phyloP scores from a whole-genome alignment of 2,888 invertebrate species.

The Scaptomyza reducta region DNA sequence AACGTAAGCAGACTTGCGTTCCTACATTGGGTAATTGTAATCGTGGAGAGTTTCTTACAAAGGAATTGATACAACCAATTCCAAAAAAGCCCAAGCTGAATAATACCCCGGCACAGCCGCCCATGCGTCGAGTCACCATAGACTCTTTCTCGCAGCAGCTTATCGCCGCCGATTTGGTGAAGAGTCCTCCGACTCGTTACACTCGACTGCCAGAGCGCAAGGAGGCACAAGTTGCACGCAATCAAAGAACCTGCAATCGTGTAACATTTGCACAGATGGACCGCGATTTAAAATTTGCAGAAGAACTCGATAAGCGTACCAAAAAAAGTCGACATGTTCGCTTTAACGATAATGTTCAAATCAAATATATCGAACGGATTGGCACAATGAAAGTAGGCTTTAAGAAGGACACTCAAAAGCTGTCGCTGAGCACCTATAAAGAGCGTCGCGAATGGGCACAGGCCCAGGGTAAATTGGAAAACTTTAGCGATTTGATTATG shows the following conservation, averaged over 20 bases:
- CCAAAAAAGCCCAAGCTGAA: conserved; percentile 46
- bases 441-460: conserved; percentile 67
- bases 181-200: not conserved
- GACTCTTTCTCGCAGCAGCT: conserved; percentile 58
- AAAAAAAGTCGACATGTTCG: conserved; percentile 67
- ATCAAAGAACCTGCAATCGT: conserved; percentile 45
- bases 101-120: not conserved
- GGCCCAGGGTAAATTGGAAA: conserved; percentile 51
- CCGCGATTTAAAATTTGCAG: conserved; percentile 49
- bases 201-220: conserved; percentile 48
- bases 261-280: conserved; percentile 79
- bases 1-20: conserved; percentile 50
- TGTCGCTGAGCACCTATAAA: conserved; percentile 51
- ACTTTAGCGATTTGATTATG: conserved; percentile 85
- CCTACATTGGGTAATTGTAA: conserved; percentile 85
- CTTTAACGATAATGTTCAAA: conserved; percentile 65
- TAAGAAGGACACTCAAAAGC: conserved; percentile 47
- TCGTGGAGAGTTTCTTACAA: conserved; percentile 86
- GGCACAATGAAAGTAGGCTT: conserved; percentile 52
- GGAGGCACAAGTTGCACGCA: conserved; percentile 43
- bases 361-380: conserved; percentile 71
- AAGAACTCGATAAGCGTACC: conserved; percentile 31
- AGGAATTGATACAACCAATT: conserved; percentile 48
- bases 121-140: conserved; percentile 31
- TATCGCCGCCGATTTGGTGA: conserved; percentile 32